Percentiles rank a stretch among this genome's conserved stretches.
Conservation (phyloP, 2,113 vertebrate genomes). For the Hippocampus guttulatus region DNA sequence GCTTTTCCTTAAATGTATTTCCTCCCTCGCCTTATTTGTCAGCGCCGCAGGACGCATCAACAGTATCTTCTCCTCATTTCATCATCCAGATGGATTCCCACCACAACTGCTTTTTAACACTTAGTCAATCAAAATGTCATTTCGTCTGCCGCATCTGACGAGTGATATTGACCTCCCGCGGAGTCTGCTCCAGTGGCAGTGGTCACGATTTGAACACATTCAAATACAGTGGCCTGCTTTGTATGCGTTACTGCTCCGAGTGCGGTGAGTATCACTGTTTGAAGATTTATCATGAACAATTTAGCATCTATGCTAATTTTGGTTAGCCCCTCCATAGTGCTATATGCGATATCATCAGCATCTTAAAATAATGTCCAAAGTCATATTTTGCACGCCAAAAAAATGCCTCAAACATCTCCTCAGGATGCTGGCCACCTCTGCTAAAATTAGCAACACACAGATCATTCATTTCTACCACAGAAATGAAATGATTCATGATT, state of each 20-base stretch:
- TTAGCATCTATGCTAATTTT: background rate
- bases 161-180: background rate
- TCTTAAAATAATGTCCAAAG: no score
- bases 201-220: background rate
- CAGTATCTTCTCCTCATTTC: slow-evolving; percentile 43
- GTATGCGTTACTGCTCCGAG: no score
- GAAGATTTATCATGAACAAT: background rate
- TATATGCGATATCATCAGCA: no score
- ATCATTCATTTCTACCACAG: no score
- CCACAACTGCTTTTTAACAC: background rate
- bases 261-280: no score
- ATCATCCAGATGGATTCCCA: slow-evolving; percentile 29
- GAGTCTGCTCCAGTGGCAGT: background rate
- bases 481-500: no score
- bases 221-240: background rate
- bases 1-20: slow-evolving; percentile 48
- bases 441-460: no score
- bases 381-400: no score
- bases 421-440: no score
- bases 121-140: background rate
- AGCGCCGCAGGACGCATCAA: slow-evolving; percentile 42
- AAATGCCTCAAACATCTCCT: no score
- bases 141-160: background rate
- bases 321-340: no score
- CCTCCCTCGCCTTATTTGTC: slow-evolving; percentile 52